Evolutionary conservation across 1,140 invertebrate genomes (phyloP).

Genomic region (Pseudachorutes palmiensis): DNA sequence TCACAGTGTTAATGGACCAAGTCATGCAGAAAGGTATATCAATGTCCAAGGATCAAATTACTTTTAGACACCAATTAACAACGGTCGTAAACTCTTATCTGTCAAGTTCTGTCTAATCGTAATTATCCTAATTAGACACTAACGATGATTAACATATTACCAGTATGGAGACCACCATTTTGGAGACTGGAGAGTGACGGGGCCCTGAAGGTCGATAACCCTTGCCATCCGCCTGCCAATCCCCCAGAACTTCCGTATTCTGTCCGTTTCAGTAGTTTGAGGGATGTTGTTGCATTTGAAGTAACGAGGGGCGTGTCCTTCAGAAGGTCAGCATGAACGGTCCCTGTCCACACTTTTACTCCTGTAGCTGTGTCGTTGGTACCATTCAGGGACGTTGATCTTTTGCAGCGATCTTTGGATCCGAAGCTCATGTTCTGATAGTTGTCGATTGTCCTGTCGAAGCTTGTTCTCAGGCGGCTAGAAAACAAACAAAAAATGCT

Average conservation of each 20-base stretch:
- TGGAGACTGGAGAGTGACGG: constrained; percentile 59
- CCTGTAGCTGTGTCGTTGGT: constrained; percentile 45
- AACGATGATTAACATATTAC: no score
- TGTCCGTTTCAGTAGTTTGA: constrained; percentile 18
- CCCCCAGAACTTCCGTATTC: constrained; percentile 35
- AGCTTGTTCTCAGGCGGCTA: constrained; percentile 88
- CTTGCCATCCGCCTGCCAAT: constrained; percentile 52
- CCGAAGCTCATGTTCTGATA: constrained; percentile 83
- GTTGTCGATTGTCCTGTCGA: constrained; percentile 65
- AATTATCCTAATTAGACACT: no score
- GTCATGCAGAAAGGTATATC: no score
- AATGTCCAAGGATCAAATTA: no score
- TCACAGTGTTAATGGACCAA: no score
- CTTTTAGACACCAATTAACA: no score
- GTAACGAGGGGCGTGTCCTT: not conserved
- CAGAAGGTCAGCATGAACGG: not conserved
- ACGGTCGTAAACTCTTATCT: no score
- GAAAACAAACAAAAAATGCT: no score
- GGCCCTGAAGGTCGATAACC: constrained; percentile 61
- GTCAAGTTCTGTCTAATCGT: no score
- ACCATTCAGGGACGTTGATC: constrained; percentile 91
- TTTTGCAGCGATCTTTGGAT: constrained; percentile 85
- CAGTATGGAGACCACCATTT: constrained; percentile 18
- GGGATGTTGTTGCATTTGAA: not conserved
- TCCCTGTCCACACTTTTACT: not conserved